These are phyloP conservation scores for Himalopsyche tibetana DNA, from an alignment of 2,888 invertebrate genomes.

Conservation along the genomic window DNA sequence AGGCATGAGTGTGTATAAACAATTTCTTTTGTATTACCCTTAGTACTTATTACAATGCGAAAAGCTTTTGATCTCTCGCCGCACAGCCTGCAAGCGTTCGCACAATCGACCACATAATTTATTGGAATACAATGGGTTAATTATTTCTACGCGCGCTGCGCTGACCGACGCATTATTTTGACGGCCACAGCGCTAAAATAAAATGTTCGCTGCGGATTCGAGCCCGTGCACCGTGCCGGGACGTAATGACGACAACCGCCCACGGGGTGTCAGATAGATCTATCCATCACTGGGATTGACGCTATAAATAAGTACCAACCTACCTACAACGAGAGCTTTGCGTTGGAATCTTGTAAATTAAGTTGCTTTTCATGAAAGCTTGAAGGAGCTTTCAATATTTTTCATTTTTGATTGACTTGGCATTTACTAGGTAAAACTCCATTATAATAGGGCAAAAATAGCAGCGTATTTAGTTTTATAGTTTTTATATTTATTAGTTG, in stretches of 20 bases:
- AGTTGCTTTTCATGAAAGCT: too few species aligned
- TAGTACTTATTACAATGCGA: too few species aligned
- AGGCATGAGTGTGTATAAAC: too few species aligned
- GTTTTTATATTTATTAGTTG: too few species aligned
- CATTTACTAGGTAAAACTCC: too few species aligned
- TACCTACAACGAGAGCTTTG: not conserved
- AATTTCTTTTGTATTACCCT: too few species aligned
- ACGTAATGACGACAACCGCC: constrained; percentile 21
- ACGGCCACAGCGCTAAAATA: constrained; percentile 13
- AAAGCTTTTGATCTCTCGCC: constrained; percentile 9
- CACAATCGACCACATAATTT: constrained; percentile 27
- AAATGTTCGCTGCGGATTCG: not conserved
- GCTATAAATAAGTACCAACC: constrained; percentile 4
- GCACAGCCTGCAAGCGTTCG: not conserved
- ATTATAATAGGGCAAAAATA: too few species aligned
- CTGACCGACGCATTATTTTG: constrained; percentile 35
- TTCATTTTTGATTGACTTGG: too few species aligned
- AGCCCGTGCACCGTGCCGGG: not conserved
- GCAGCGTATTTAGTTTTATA: too few species aligned
- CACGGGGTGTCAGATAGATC: constrained; percentile 28
- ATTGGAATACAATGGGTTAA: constrained; percentile 24
- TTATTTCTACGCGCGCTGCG: constrained; percentile 33
- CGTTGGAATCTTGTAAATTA: too few species aligned
- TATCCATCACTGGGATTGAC: constrained; percentile 31
- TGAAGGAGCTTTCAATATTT: too few species aligned